Evolutionary conservation across 2,888 invertebrate species (phyloP), one percentile per base, ranked within the genome.

Genomic region (Troglohyphantes excavatus): DNA sequence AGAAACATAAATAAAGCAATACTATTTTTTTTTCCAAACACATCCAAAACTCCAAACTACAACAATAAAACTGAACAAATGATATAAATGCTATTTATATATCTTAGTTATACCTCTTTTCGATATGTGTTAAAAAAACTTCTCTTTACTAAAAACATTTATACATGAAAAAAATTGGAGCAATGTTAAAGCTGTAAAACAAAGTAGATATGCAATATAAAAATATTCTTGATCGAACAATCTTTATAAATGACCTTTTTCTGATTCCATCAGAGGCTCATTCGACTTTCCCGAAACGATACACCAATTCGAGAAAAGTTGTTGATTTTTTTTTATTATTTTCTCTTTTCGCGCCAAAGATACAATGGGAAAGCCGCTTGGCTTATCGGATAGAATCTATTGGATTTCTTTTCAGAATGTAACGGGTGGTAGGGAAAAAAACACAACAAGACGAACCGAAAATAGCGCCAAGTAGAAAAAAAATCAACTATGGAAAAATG

Each of bases 311-410:
- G 46, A 67, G 21, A n/a, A 21, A 26, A 53, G 53, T n/a, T 53
- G n/a, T 53, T 1, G 2, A n/a, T 0, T 0, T 17, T 17, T 59
- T 17, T 59, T 59, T 27, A n/a, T 6, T 11, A 33, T 2, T 7
- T 27, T 26, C 27, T 59, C 26, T 46, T 81, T 67, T 53, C 29
- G 9, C 19, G 3, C 53, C 61, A 73, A 73, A 83, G 59, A 63
- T 63, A 63, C 83, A 73, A 73, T 73, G 29, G 63, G 72, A 72
- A 72, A 61, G 65, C 63, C 26, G 13, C 7, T 72, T 63, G 63
- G 72, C 73, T 83, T 83, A 83, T 83, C 83, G 63, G 26, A 27
- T 23, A 23, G 61, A 83, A 83, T 83, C 73, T 83, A 83, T 82
- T 73, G 83, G 73, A 73, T 73, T 83, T 65, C 46, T 13, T 83